phyloP scores from a whole-genome alignment of 1,140 invertebrate genomes.

The Drosophila watanabei region DNA sequence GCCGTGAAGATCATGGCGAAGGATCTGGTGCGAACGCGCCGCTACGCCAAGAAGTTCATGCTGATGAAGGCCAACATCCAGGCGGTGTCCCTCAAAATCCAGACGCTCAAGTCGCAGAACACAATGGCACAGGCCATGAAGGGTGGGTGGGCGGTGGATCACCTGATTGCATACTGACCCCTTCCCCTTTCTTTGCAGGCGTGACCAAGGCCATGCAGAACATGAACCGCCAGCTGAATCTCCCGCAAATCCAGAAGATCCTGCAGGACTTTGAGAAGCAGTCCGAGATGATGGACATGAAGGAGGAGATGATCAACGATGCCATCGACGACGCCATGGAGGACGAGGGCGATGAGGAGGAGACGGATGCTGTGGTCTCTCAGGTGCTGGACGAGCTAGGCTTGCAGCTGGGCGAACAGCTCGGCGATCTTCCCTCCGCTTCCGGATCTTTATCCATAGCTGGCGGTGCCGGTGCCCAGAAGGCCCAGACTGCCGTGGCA shows the following conservation, averaged over 20 bases:
- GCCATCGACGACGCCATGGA: slow-evolving; percentile 99
- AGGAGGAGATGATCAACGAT: slow-evolving; percentile 99
- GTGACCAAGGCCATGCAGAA: slow-evolving; percentile 99
- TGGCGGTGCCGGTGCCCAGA: slow-evolving; percentile 83
- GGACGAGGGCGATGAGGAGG: slow-evolving; percentile 99
- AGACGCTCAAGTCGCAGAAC: slow-evolving; percentile 99
- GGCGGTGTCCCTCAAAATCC: slow-evolving; percentile 99
- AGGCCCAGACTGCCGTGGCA: slow-evolving; percentile 86
- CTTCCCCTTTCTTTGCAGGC: slow-evolving; percentile 83
- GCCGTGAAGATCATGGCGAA: slow-evolving; percentile 99
- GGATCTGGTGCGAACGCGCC: slow-evolving; percentile 97
- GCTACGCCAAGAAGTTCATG: slow-evolving; percentile 99
- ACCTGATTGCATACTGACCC: slow-evolving; percentile 22
- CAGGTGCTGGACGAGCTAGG: slow-evolving; percentile 99
- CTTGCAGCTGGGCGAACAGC: slow-evolving; percentile 95
- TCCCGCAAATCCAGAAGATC: slow-evolving; percentile 99
- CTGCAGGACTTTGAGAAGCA: slow-evolving; percentile 99
- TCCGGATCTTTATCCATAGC: slow-evolving; percentile 79
- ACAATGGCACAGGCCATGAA: slow-evolving; percentile 99
- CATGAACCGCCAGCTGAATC: slow-evolving; percentile 99
- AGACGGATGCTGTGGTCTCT: slow-evolving; percentile 96
- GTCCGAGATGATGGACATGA: slow-evolving; percentile 99
- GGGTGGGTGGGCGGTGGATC: slow-evolving; percentile 85
- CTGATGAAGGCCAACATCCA: slow-evolving; percentile 99
- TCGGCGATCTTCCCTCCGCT: slow-evolving; percentile 92